phyloP scores from a whole-genome alignment of 2,888 invertebrate genomes.

The Campopleginae sp. region DNA sequence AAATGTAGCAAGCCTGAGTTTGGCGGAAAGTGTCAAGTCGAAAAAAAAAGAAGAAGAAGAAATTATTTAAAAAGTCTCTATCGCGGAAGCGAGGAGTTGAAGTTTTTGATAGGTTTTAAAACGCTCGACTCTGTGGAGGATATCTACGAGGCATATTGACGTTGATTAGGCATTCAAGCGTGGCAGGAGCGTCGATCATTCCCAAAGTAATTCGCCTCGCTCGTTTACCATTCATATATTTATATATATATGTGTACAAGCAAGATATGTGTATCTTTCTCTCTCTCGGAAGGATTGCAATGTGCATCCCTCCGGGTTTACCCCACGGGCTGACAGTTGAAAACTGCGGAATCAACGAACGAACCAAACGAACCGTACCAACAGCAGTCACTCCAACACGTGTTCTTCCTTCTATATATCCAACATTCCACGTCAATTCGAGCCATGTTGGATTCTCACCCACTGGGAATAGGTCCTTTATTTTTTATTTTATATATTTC shows the following conservation, averaged over 20 bases:
- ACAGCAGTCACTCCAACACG: slow-evolving; percentile 20
- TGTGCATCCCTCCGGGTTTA: slow-evolving; percentile 48
- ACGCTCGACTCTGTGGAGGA: slow-evolving; percentile 17
- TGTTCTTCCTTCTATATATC: slow-evolving; percentile 14
- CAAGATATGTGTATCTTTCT: background rate
- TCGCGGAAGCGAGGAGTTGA: slow-evolving; percentile 19
- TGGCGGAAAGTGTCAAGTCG: slow-evolving; percentile 7
- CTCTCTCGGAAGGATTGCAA: slow-evolving; percentile 28
- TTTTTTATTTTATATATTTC: slow-evolving; percentile 10
- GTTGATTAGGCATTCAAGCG: slow-evolving; percentile 68
- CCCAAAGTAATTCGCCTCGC: slow-evolving; percentile 60
- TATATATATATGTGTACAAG: background rate
- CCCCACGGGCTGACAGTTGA: slow-evolving; percentile 63
- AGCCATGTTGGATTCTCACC: background rate
- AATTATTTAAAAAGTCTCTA: slow-evolving; percentile 17
- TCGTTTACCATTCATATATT: slow-evolving; percentile 18
- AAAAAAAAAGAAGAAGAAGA: slow-evolving; percentile 23
- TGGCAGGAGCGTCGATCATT: slow-evolving; percentile 65
- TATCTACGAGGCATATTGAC: slow-evolving; percentile 64
- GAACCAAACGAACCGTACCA: slow-evolving; percentile 52
- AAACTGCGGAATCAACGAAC: slow-evolving; percentile 68
- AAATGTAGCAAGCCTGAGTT: background rate
- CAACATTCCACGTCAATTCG: slow-evolving; percentile 11
- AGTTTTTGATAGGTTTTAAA: slow-evolving; percentile 65
- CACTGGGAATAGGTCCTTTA: background rate